phyloP scores from a whole-genome alignment of 2,888 invertebrate genomes.

The Cantharis rustica region DNA sequence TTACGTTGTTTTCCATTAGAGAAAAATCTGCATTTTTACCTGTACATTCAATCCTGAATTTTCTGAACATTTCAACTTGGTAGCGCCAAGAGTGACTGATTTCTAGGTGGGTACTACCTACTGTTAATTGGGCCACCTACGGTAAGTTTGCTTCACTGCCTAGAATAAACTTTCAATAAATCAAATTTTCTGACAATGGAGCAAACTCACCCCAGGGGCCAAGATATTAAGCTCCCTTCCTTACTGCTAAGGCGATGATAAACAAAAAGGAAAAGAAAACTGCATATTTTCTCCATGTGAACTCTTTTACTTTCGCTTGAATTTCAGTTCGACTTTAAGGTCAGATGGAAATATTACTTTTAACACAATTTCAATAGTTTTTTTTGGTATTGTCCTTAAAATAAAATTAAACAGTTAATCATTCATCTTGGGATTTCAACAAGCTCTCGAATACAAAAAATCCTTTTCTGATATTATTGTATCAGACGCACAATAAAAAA shows the following conservation, averaged over 20 bases:
- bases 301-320: not conserved
- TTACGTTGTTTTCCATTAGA: no score
- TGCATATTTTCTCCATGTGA: not conserved
- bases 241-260: not conserved
- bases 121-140: not conserved
- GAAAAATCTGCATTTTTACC: not conserved
- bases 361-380: not conserved
- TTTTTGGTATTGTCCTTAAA: not conserved
- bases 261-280: not conserved
- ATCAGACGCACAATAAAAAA: not conserved
- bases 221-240: not conserved
- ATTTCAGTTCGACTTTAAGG: not conserved
- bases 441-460: not conserved
- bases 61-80: not conserved
- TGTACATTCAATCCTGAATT: not conserved
- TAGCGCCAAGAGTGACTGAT: not conserved
- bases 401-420: not conserved
- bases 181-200: not conserved
- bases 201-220: not conserved
- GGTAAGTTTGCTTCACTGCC: not conserved
- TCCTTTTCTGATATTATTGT: not conserved
- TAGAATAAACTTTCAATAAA: not conserved
- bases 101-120: not conserved
- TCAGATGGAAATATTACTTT: not conserved
- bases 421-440: not conserved